Percentiles rank a stretch among this genome's conserved stretches.
Conservation (phyloP, 2,797 vertebrate genomes). For the Mormyrops attenuatus region DNA sequence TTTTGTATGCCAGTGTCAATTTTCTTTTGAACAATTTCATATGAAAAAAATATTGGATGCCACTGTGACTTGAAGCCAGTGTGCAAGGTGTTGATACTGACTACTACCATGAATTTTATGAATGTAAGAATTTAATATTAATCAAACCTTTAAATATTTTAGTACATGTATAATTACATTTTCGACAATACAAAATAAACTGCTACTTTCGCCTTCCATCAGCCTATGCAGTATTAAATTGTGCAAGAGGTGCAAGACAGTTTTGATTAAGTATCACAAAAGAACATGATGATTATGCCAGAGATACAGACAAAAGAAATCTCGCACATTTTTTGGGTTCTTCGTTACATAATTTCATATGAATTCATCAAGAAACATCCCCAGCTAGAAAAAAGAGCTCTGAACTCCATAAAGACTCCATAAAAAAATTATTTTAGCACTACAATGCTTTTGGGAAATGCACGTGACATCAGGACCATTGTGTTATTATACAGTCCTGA, state of each 20-base stretch:
- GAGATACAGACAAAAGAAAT: not conserved
- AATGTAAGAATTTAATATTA: not conserved
- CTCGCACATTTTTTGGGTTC: not conserved
- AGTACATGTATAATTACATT: not conserved
- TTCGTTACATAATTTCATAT: not conserved
- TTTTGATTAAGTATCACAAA: not conserved
- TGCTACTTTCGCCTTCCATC: not conserved
- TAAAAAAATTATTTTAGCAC: slow-evolving; percentile 1
- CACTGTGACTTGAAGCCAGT: not conserved
- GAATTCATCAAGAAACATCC: not conserved
- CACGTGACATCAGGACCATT: not conserved
- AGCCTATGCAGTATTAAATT: not conserved
- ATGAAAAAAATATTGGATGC: not conserved
- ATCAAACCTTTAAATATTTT: slow-evolving; percentile 1
- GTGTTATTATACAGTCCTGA: not conserved
- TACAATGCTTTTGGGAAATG: not conserved
- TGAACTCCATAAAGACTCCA: not conserved
- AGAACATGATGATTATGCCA: slow-evolving; percentile 1
- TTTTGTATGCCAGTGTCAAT: not conserved
- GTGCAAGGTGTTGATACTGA: not conserved
- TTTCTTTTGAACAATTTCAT: not conserved
- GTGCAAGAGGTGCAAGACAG: not conserved
- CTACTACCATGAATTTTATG: not conserved
- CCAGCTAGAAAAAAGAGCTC: not conserved
- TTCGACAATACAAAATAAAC: not conserved